Conservation (phyloP, 2,888 invertebrate genomes). For the Trachelus tabidus region DNA sequence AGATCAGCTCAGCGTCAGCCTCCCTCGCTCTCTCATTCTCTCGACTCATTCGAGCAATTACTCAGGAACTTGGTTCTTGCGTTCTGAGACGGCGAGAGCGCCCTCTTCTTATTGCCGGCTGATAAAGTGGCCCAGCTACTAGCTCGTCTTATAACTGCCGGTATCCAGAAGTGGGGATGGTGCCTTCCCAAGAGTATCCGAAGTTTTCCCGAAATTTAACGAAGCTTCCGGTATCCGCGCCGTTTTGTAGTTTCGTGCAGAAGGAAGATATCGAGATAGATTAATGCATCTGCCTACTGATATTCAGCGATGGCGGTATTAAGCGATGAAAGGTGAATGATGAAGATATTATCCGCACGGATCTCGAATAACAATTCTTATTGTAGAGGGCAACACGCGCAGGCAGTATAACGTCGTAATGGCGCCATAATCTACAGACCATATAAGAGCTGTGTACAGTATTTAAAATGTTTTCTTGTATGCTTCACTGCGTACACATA, state of each 20-base stretch:
- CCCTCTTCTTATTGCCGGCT: conserved; percentile 47
- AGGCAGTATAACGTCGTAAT: conserved; percentile 14
- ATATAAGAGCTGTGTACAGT: neutral
- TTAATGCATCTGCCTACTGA: neutral
- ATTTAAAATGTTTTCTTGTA: neutral
- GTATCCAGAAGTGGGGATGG: neutral
- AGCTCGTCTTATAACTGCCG: conserved; percentile 8
- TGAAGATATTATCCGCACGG: conserved; percentile 7
- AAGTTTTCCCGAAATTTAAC: neutral
- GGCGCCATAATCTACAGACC: neutral
- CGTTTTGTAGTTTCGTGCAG: neutral
- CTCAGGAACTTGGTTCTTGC: conserved; percentile 50
- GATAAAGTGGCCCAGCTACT: conserved; percentile 40
- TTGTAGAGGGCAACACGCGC: conserved; percentile 2
- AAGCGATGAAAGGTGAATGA: neutral
- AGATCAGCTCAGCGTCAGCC: conserved; percentile 11
- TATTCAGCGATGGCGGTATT: neutral
- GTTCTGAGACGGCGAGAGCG: conserved; percentile 37
- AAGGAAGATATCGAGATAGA: neutral
- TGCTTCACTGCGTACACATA: neutral
- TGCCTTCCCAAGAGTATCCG: neutral
- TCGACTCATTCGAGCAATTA: conserved; percentile 41
- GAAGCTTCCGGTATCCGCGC: neutral
- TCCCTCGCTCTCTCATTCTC: conserved; percentile 11
- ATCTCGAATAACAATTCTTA: conserved; percentile 2